phyloP scores from a whole-genome alignment of 2,797 vertebrate species.

The Sebastes paucispinis region DNA sequence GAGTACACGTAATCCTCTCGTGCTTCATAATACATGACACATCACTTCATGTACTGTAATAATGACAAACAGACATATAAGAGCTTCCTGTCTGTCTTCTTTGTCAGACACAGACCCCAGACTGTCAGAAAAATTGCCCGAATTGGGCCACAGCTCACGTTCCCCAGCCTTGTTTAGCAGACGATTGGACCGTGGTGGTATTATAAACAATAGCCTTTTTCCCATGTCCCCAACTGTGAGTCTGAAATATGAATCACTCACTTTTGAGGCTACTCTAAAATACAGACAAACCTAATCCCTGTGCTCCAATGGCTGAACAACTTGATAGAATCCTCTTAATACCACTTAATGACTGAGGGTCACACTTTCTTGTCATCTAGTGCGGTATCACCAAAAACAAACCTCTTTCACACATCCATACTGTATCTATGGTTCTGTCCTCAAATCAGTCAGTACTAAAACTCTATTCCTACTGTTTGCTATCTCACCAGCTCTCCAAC shows the following conservation, averaged over 20 bases:
- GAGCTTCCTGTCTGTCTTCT: slow-evolving; percentile 8
- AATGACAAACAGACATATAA: slow-evolving; percentile 6
- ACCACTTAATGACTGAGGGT: neutral
- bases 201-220: slow-evolving; percentile 11
- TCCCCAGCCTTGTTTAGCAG: slow-evolving; percentile 12
- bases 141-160: slow-evolving; percentile 34
- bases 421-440: neutral
- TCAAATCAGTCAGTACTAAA: neutral
- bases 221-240: neutral
- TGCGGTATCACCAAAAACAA: neutral
- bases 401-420: neutral
- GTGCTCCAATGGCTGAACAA: neutral
- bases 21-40: slow-evolving; percentile 33
- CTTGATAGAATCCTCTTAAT: neutral
- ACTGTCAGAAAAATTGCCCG: slow-evolving; percentile 16
- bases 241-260: slow-evolving; percentile 21
- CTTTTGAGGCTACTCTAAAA: slow-evolving; percentile 15
- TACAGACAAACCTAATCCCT: neutral
- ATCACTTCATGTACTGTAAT: slow-evolving; percentile 34
- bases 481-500: neutral
- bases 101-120: slow-evolving; percentile 45
- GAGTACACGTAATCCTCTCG: slow-evolving; percentile 57
- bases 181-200: neutral
- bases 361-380: neutral
- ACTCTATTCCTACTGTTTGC: neutral